Evolutionary conservation across 2,888 invertebrate genomes (phyloP).

Genomic region (Griposia aprilina): DNA sequence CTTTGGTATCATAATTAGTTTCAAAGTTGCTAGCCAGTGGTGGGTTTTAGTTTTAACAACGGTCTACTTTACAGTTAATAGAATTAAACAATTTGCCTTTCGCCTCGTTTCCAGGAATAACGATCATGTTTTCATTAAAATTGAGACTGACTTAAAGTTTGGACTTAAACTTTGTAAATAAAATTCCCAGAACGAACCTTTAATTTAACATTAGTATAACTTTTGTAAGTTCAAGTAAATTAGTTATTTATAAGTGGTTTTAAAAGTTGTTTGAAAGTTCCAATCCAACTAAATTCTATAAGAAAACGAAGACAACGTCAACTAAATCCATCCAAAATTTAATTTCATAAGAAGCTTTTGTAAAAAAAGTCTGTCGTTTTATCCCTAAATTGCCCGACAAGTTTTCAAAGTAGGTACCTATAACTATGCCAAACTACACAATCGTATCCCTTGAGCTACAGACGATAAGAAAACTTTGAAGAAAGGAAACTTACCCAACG

Average conservation of each 20-base stretch:
- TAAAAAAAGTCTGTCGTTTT: neutral
- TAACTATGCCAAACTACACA: neutral
- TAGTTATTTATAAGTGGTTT: neutral
- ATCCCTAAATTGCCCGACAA: neutral
- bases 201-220: neutral
- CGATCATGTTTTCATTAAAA: slow-evolving; percentile 31
- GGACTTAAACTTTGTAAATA: neutral
- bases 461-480: slow-evolving; percentile 36
- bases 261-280: neutral
- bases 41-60: slow-evolving; percentile 2
- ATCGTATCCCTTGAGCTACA: slow-evolving; percentile 12
- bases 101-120: slow-evolving; percentile 7
- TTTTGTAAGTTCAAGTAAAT: neutral
- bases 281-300: neutral
- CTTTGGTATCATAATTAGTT: neutral
- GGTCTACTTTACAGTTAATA: neutral
- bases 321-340: neutral
- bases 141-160: neutral
- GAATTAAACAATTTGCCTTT: slow-evolving; percentile 15
- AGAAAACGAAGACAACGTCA: neutral
- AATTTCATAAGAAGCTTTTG: neutral
- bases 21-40: slow-evolving; percentile 12
- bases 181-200: neutral
- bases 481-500: slow-evolving; percentile 16
- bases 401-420: slow-evolving; percentile 2